These are phyloP conservation scores for Anas flavirostris DNA, from an alignment of 2,797 vertebrate species.

Conservation along the genomic window DNA sequence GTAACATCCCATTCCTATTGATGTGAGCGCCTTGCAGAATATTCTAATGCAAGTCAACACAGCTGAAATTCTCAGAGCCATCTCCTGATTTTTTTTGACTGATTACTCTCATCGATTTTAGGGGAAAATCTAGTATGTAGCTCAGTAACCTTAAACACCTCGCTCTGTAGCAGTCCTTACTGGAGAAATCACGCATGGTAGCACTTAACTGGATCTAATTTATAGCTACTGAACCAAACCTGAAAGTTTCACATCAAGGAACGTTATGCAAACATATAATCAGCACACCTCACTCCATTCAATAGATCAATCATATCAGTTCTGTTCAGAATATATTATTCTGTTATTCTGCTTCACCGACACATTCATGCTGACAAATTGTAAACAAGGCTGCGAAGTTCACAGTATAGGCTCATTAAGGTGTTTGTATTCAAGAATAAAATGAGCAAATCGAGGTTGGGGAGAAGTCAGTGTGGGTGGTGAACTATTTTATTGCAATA, in stretches of 20 bases:
- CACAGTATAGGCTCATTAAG: not conserved
- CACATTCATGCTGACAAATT: not conserved
- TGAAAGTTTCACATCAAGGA: not conserved
- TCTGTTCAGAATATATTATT: slow-evolving; percentile 1
- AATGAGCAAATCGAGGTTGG: not conserved
- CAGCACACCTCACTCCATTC: not conserved
- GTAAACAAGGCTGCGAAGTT: not conserved
- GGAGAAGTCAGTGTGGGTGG: not conserved
- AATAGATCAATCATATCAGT: not conserved
- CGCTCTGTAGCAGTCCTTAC: not conserved
- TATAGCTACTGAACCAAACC: not conserved
- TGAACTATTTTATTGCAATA: not conserved
- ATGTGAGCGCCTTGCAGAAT: too few species aligned
- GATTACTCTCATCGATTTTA: not conserved
- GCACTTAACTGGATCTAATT: not conserved
- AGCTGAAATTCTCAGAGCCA: not conserved
- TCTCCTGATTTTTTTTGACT: not conserved
- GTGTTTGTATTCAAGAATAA: not conserved
- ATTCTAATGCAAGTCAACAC: too few species aligned
- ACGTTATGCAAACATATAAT: not conserved
- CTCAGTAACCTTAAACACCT: not conserved
- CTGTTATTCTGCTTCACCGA: not conserved
- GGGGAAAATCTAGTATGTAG: not conserved
- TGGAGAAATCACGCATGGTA: not conserved
- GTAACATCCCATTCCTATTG: not conserved